Evolutionary conservation across 2,797 vertebrate species (phyloP).

Genomic region (Lutjanus campechanus): DNA sequence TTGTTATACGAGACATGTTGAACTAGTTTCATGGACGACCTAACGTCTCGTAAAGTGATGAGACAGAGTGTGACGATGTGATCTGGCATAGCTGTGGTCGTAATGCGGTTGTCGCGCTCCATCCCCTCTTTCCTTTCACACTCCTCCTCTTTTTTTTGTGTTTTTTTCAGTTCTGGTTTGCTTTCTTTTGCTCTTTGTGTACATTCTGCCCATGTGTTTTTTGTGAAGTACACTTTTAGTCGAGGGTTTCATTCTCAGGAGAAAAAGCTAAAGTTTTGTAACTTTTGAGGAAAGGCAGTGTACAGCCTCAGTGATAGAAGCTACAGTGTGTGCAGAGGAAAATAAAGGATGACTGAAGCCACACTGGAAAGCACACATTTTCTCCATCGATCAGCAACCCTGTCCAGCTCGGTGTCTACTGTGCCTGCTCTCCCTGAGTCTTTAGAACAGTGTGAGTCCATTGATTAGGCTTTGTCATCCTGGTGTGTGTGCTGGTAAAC

Average conservation of each 20-base stretch:
- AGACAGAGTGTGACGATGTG: conserved; percentile 64
- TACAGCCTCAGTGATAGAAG: conserved; percentile 17
- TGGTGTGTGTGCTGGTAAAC: conserved; percentile 56
- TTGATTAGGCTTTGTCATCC: conserved; percentile 74
- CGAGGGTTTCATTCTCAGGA: conserved; percentile 2
- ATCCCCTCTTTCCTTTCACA: conserved; percentile 40
- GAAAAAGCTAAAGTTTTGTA: neutral
- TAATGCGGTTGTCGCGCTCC: conserved; percentile 58
- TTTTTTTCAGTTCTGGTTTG: neutral
- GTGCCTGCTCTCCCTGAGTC: conserved; percentile 57
- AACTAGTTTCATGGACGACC: conserved; percentile 71
- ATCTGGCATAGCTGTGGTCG: conserved; percentile 71
- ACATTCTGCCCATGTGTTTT: neutral
- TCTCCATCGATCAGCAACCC: conserved; percentile 67
- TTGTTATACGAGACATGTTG: conserved; percentile 64
- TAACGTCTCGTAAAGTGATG: conserved; percentile 68
- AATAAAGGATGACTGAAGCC: conserved; percentile 43
- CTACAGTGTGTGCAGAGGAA: conserved; percentile 22
- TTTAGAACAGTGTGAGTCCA: conserved; percentile 74
- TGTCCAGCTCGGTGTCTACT: conserved; percentile 54
- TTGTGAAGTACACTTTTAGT: conserved; percentile 10
- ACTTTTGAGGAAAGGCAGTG: conserved; percentile 18
- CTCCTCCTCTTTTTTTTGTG: neutral
- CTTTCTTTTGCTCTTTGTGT: conserved; percentile 13
- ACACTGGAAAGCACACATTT: conserved; percentile 48